Base-by-base conservation (phyloP, 2,888 invertebrate species). In the Steromphala cineraria region DNA sequence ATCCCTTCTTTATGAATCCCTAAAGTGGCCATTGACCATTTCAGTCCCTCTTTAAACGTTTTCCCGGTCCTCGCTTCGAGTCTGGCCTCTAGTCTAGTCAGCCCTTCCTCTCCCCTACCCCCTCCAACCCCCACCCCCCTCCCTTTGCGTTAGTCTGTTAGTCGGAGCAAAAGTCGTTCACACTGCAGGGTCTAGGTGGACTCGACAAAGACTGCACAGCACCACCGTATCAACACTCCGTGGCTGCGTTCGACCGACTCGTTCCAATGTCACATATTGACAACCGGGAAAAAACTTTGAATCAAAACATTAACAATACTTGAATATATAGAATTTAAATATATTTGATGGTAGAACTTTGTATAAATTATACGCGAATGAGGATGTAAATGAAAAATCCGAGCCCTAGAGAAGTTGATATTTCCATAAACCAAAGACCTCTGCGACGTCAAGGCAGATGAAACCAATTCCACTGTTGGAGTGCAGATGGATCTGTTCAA, bases 401-500 rank as follows among this genome's bases (percentile, higher is more conserved):
- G 24, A 21, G 28, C 28, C 28, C 28, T 15, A n/a, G 28, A 62
- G 28, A 62, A 28, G 15, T 15, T 24, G 8, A 62, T n/a, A 56
- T 21, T 56, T 7, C 24, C 1, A 56, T n/a, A 56, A 19, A 8
- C 8, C 4, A 24, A 8, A 56, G 56, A 56, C 56, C 5, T 56
- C 56, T 10, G n/a, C 56, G 13, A 1, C 19, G 24, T 7, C 19
- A 36, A 36, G 15, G 71, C 15, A 13, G 71, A 17, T 19, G 71
- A n/a, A 71, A 71, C 71, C 71, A 28, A 71, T 71, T 71, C 71
- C 71, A 31, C 7, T 0, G 19, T 19, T 19, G 40, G 28, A 19
- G 71, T 36, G 71, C 71, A 40, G 71, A 71, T 31, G 71, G 71
- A 71, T 71, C 28, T 71, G 71, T 71, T 71, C 36, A 71, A 36